These are phyloP conservation scores for Acrocephalus kingi DNA, from an alignment of 2,113 vertebrate species.

Conservation along the genomic window DNA sequence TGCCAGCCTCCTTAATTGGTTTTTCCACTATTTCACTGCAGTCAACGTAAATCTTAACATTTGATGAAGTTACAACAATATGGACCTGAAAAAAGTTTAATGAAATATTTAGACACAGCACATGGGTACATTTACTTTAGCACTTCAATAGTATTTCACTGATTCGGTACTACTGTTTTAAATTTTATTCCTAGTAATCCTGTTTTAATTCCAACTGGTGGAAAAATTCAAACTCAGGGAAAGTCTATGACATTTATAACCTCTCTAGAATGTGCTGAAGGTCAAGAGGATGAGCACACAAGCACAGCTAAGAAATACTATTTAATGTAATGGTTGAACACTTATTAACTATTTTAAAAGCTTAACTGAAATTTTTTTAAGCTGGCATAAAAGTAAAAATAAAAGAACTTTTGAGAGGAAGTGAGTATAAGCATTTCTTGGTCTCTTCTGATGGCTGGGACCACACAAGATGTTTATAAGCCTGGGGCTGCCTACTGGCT, in stretches of 20 bases:
- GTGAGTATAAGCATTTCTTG: not conserved
- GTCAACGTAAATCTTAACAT: conserved; percentile 90
- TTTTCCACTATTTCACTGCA: conserved; percentile 90
- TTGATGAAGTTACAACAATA: conserved; percentile 88
- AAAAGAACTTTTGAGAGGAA: not conserved
- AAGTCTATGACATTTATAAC: not conserved
- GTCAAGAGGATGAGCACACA: not conserved
- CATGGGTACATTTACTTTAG: not conserved
- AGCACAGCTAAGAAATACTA: not conserved
- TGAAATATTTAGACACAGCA: not conserved
- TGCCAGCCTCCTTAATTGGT: conserved; percentile 86
- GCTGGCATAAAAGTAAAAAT: not conserved
- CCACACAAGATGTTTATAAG: conserved; percentile 29
- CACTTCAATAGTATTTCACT: not conserved
- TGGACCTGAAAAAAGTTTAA: conserved; percentile 82
- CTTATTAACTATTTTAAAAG: not conserved
- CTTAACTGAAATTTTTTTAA: not conserved
- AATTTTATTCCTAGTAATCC: not conserved
- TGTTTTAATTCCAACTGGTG: not conserved
- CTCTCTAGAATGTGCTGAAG: not conserved
- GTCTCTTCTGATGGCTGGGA: not conserved
- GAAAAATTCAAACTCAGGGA: not conserved
- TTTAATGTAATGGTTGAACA: not conserved
- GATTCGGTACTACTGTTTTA: not conserved
- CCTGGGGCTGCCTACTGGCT: not conserved